Base-by-base conservation (phyloP, 2,888 invertebrate genomes). In the Hemicrepidius hirtus region DNA sequence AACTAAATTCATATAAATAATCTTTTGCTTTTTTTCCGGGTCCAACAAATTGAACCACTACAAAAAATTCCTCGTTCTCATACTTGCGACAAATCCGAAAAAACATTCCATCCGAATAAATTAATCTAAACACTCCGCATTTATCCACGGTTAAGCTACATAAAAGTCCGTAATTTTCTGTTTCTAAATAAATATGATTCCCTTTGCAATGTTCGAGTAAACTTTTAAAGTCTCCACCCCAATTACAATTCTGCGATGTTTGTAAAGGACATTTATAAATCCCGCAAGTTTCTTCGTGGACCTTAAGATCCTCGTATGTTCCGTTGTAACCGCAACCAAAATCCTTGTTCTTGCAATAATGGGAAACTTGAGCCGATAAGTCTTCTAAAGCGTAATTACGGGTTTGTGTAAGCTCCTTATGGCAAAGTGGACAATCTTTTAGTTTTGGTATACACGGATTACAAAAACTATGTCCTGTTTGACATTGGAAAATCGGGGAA, bases 401-500 rank as follows among this genome's bases (percentile, higher is more conserved):
- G 0, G 37, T 57, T 20, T 37, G 32, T 9, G 37, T 37, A 37
- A 57, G 20, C 3, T n/a, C 20, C 20, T 37, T 16, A 13, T 57
- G 28, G n/a, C 57, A 57, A 6, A 57, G 40, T 2, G 57, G 57
- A 20, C 57, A 57, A 37, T 37, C 18, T 1, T 37, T 57, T 20
- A 57, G 16, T 20, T 37, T 57, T 3, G 57, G n/a, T 37, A n/a
- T 37, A 12, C 57, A 57, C 12, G 20, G 0, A n/a, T 13, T 37
- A 16, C 57, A 57, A 16, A 57, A 57, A 12, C 57, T 57, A 10
- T 57, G 57, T 1, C 57, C 57, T 3, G 37, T 57, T 20, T 57
- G 18, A 20, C 57, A 57, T 20, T 57, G 37, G 20, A 13, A 57
- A 10, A 57, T 57, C 1, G 35, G 57, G 2, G 37, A 37, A 20